Conservation (phyloP, 1,140 invertebrate species). For the Theocolax elegans region DNA sequence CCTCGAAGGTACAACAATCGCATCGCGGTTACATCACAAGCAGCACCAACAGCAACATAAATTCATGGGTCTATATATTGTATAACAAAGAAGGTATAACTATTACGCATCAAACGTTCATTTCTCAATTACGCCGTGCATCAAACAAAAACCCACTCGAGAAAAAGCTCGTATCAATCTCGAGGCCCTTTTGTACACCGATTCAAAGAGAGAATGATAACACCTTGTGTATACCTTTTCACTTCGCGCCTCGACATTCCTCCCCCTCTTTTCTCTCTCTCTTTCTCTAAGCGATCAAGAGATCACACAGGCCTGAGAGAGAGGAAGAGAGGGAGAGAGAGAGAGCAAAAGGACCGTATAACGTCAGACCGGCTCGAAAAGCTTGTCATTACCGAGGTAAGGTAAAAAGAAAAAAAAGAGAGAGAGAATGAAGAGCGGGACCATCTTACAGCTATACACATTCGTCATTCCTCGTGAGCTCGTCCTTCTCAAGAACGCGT, state of each 20-base stretch:
- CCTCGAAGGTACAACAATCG: no score
- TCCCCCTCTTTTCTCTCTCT: neutral
- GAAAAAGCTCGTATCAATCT: no score
- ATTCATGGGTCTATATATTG: no score
- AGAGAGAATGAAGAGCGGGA: neutral
- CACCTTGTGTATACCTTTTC: slow-evolving; percentile 2
- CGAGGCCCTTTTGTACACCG: no score
- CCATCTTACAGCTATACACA: neutral
- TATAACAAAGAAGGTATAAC: no score
- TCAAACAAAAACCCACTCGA: no score
- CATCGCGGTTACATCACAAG: no score
- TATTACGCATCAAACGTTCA: slow-evolving; percentile 2
- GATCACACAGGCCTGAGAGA: slow-evolving; percentile 24
- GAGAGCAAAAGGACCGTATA: no score
- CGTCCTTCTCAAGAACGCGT: slow-evolving; percentile 31
- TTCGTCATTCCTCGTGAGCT: slow-evolving; percentile 2
- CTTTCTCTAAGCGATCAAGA: slow-evolving; percentile 16
- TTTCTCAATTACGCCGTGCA: slow-evolving; percentile 1
- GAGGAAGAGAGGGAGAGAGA: neutral
- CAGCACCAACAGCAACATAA: no score
- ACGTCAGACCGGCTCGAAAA: neutral
- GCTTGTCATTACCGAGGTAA: neutral
- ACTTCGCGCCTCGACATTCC: slow-evolving; percentile 11
- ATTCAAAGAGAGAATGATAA: slow-evolving; percentile 25
- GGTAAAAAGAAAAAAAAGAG: neutral